Evolutionary conservation across 2,797 vertebrate genomes (phyloP).

Genomic region (Rousettus madagascariensis): DNA sequence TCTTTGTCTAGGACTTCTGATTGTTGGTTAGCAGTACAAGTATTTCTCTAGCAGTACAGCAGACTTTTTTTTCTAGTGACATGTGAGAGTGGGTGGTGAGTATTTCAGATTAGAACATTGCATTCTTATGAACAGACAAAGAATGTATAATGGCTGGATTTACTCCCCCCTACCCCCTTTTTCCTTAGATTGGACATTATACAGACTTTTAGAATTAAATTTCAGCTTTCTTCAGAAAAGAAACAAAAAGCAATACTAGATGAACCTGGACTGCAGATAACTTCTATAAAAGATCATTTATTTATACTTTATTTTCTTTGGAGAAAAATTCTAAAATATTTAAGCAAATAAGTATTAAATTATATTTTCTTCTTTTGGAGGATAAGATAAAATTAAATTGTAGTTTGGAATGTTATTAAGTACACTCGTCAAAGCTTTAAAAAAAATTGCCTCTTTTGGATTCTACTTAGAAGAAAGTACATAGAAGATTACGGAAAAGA

Average conservation of each 20-base stretch:
- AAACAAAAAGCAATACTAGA: background rate
- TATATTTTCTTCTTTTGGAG: conserved; percentile 2
- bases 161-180: background rate
- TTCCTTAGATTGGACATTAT: background rate
- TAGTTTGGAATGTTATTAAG: conserved; percentile 2
- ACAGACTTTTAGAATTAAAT: conserved; percentile 34
- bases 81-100: conserved; percentile 70
- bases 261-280: background rate
- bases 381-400: conserved; percentile 39
- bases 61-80: conserved; percentile 67
- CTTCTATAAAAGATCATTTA: background rate
- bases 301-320: background rate
- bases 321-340: background rate
- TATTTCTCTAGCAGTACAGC: conserved; percentile 54
- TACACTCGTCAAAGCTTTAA: background rate
- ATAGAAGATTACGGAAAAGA: background rate
- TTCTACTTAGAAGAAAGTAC: background rate
- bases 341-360: conserved; percentile 8
- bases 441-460: conserved; percentile 12
- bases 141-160: conserved; percentile 59
- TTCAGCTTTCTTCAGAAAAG: background rate
- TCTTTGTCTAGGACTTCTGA: conserved; percentile 32
- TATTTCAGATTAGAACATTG: conserved; percentile 74
- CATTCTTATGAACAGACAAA: conserved; percentile 69
- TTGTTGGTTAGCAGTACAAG: conserved; percentile 60